Evolutionary conservation across 2,888 invertebrate species (phyloP).

Genomic region (Drosophila falleni): DNA sequence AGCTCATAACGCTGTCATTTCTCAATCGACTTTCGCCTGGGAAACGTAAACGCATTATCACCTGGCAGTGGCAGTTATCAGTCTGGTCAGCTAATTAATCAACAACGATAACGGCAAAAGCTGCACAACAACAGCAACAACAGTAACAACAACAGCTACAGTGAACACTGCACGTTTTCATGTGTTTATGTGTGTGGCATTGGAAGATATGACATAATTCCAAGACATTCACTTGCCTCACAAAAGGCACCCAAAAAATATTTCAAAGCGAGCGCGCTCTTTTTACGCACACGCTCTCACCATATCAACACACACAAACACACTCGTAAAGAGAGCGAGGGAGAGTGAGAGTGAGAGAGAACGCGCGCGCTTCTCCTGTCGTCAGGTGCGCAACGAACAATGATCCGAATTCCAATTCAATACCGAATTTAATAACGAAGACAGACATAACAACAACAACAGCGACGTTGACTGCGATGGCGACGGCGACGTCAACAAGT

Average conservation of each 20-base stretch:
- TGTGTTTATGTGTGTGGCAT: constrained; percentile 56
- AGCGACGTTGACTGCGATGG: neutral
- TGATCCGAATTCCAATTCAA: constrained; percentile 40
- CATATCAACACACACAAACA: constrained; percentile 16
- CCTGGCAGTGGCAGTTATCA: constrained; percentile 53
- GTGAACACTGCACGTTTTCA: constrained; percentile 52
- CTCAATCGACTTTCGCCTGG: constrained; percentile 16
- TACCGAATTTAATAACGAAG: constrained; percentile 37
- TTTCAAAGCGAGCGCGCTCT: constrained; percentile 19
- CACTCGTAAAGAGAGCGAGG: constrained; percentile 30
- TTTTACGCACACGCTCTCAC: constrained; percentile 16
- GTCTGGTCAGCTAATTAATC: constrained; percentile 63
- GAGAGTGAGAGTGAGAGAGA: constrained; percentile 30
- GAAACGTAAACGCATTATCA: constrained; percentile 42
- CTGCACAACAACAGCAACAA: constrained; percentile 4
- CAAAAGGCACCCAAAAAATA: constrained; percentile 29
- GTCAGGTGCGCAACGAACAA: constrained; percentile 51
- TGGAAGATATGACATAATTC: constrained; percentile 80
- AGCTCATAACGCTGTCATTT: constrained; percentile 23
- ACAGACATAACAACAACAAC: constrained; percentile 3
- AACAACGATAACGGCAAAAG: constrained; percentile 56
- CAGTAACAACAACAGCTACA: constrained; percentile 9
- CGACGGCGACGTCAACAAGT: constrained; percentile 59
- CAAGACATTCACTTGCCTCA: constrained; percentile 68
- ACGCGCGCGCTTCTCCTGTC: constrained; percentile 15